Base-by-base conservation (phyloP, 2,113 vertebrate species). In the Ibidorhyncha struthersii region DNA sequence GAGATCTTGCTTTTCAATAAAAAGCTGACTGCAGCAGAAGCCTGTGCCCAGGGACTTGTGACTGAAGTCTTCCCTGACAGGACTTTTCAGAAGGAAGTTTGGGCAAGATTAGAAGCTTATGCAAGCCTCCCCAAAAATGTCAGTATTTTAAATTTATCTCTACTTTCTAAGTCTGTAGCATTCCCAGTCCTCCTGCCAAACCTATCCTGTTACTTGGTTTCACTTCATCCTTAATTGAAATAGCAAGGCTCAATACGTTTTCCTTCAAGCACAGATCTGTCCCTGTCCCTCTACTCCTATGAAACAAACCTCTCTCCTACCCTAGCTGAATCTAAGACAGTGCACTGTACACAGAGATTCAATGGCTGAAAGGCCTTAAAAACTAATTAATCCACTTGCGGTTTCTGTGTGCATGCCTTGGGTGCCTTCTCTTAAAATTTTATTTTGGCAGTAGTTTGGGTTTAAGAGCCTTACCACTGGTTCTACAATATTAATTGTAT, bases 1-100 rank as follows among this genome's bases (percentile, higher is more conserved):
- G 99, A 99, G 95, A 97, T 99, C 96, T 97, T 99, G 80, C 89
- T 99, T 89, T 99, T 99, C 95, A 99, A 99, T 76, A 99, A 98
- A 98, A 99, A 99, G 98, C 92, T 99, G 86, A 99, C 99, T 26
- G 99, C 99, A 38, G 59, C 62, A 47, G 98, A 99, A 96, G 99
- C 99, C 4, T 99, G 98, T 90, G 95, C 98, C 32, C 94, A 94
- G 38, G 99, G 99, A 19, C 98, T 99, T 29, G 99, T 99, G 74
- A 98, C 98, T 0, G 99, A 99, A 96, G 99, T 99, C 52, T 99
- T 99, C 88, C 99, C 99, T 0, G 98, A 99, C 14, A 91, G 85
- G 82, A 98, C 97, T 96, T 99, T 99, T 96, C 98, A 99, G 97
- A 97, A 97, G 6, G 99, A 99, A 97, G 99, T 99, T 38, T 99